phyloP scores from a whole-genome alignment of 2,113 vertebrate species.

The Alosa alosa region DNA sequence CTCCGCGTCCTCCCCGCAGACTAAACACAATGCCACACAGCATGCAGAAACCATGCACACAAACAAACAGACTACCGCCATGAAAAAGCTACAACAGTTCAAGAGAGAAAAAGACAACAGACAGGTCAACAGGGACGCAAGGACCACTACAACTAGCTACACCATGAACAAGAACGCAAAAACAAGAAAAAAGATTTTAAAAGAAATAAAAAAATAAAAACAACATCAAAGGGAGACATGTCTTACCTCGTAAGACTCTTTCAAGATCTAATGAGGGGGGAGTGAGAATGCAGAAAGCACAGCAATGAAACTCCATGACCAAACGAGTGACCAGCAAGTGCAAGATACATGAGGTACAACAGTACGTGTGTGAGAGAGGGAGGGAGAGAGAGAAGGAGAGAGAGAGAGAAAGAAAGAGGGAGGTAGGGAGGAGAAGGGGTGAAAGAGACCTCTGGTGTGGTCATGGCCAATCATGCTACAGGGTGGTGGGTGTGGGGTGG shows the following conservation, averaged over 20 bases:
- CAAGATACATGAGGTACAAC: constrained; percentile 53
- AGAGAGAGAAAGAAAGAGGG: not conserved
- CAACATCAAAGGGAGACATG: constrained; percentile 66
- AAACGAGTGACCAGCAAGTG: constrained; percentile 73
- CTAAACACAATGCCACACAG: not conserved
- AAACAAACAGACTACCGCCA: not conserved
- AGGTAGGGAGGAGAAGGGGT: not conserved
- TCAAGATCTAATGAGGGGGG: constrained; percentile 96
- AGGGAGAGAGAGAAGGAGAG: not conserved
- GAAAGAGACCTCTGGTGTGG: not conserved
- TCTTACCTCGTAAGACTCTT: constrained; percentile 99
- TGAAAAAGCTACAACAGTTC: not conserved
- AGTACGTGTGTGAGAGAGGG: not conserved
- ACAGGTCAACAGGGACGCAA: constrained; percentile 30
- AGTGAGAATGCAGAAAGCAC: constrained; percentile 86
- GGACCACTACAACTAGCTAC: constrained; percentile 9
- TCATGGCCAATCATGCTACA: constrained; percentile 27
- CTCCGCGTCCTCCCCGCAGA: not conserved
- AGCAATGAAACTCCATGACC: constrained; percentile 81
- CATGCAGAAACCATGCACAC: constrained; percentile 18
- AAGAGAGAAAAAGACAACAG: not conserved
- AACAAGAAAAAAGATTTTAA: constrained; percentile 53
- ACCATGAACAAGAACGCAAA: constrained; percentile 65
- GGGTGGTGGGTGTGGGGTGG: not conserved
- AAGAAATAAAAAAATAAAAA: constrained; percentile 48